Evolutionary conservation across 53 echinoderm and acorn worm species (phyloP), one percentile per base, ranked within the genome.

Genomic region (Crossaster papposus): DNA sequence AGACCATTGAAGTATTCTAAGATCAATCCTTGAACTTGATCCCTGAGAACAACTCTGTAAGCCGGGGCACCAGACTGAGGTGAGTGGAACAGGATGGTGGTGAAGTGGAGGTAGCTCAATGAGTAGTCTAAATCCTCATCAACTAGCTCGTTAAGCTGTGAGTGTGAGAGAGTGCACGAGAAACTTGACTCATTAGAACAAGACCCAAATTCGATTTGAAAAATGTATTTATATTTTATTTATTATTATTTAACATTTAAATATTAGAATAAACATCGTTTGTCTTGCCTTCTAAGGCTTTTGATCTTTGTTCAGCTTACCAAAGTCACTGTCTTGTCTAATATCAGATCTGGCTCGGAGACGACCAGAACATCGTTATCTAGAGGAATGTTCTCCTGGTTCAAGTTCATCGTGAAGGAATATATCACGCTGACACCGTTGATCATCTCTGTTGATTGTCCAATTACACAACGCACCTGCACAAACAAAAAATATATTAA

Each of bases 91-190:
- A 91, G 88, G 11, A 82, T 91, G 2, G 91, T 91, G 14, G 95
- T 95, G 83, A 93, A 95, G 31, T 51, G 91, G 38, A 95, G 86
- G 78, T 82, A 81, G 32, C 91, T 88, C 54, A 89, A 70, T 50
- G 85, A 91, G 84, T 92, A 89, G 72, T 83, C 81, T 24, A 86
- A 20, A 52, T 86, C 88, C 12, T 64, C 88, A 37, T 33, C 24
- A 12, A 63, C 58, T 51, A 13, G 20, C 33, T 80, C 58, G 32
- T 80, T 58, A 22, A 80, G 55, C 80, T 80, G 33, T 15, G 51
- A 78, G 26, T 80, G 33, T 15, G 51, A 78, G 26, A 71, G 2
- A 44, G 44, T 9, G 9, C 9, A 44, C 9, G 44, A 44, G 44
- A 44, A 44, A 44, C 44, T 44, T 44, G 2, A 44, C 44, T 44